Base-by-base conservation (phyloP, 2,888 invertebrate genomes). In the Caenorhabditis parvicauda region DNA sequence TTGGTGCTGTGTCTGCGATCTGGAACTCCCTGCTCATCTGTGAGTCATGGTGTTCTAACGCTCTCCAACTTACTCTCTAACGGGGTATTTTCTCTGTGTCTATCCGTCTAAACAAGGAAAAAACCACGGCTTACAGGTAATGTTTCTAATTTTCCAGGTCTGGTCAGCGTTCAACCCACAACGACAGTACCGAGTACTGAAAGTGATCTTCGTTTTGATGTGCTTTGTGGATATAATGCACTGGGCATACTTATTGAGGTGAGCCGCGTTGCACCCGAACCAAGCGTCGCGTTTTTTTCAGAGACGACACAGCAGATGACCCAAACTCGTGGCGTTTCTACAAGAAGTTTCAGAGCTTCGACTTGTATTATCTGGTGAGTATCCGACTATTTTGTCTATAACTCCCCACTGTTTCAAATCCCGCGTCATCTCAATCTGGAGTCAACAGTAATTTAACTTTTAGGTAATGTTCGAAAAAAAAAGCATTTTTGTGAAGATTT, bases 191-290 rank as follows among this genome's bases (percentile, higher is more conserved):
- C 43, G 53, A 12, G 52, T 59, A 4, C 53, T 66, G 44, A 60
- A 72, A 50, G 57, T 59, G 5, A 37, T 67, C 9, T 74, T 74
- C 54, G 58, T 65, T 3, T 24, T 64, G 28, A 57, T 72, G 45
- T 74, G 74, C 52, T 47, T 74, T 5, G 59, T 70, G 4, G 74
- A 72, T 43, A 67, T 72, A 9, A 60, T 71, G 42, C 74, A 74
- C 46, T 74, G 74, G 74, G 74, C 71, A 2, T 72, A 72, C 57
- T 59, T 74, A 22, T 51, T 74, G 38, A 43, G 68, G 68, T 69
- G 43, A 9, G n/a, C n/a, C 35, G 35, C 9, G 35, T 12, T 9
- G n/a, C n/a, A n/a, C n/a, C n/a, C n/a, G n/a, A n/a, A n/a, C n/a
- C 9, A 32, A 32, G 35, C 35, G 35, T 32, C 35, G 35, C 35